Conservation (phyloP, 2,113 vertebrate species). For the Tauraco erythrolophus region DNA sequence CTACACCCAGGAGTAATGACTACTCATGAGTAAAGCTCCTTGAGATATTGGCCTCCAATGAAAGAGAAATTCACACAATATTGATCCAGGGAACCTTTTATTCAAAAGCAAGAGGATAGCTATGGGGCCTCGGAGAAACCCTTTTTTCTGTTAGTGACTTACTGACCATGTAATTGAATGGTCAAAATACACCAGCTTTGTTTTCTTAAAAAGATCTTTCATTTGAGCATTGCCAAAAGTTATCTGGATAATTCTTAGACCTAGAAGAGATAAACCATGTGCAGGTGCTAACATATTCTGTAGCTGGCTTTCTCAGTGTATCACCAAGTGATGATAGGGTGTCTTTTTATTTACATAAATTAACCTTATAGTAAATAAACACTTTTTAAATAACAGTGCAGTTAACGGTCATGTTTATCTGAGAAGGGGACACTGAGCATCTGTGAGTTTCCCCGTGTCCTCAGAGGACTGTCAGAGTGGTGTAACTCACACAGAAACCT, state of each 20-base stretch:
- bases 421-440: accelerated
- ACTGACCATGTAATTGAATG: not conserved
- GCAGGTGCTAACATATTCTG: not conserved
- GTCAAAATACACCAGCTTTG: not conserved
- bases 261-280: not conserved
- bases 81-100: not conserved
- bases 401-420: accelerated
- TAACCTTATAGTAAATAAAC: not conserved
- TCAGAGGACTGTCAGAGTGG: not conserved
- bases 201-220: not conserved
- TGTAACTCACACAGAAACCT: not conserved
- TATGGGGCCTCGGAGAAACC: not conserved
- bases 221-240: not conserved
- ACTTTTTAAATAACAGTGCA: not conserved
- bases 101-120: not conserved
- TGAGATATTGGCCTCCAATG: not conserved
- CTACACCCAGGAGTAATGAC: not conserved
- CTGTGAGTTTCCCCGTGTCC: not conserved
- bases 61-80: not conserved
- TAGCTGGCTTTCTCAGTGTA: not conserved
- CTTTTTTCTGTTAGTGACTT: not conserved
- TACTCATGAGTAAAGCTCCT: not conserved
- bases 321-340: not conserved
- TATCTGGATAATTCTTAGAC: not conserved
- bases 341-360: not conserved